Evolutionary conservation across 2,113 vertebrate species (phyloP), one percentile per base, ranked within the genome.

Genomic region (Boulengeromyrus knoepffleri): DNA sequence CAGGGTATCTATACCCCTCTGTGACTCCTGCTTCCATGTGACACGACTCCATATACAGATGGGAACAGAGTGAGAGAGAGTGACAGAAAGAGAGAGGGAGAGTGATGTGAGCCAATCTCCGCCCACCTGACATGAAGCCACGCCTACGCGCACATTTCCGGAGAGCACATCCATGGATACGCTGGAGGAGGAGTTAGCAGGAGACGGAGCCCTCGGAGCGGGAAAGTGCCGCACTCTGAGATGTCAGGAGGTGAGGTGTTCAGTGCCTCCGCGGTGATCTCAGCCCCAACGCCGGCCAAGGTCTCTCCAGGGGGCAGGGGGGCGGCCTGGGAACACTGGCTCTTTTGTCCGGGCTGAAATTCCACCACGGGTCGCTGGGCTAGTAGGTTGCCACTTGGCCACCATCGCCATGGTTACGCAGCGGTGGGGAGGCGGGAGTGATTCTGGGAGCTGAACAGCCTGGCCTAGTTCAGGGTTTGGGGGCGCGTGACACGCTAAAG

Each of bases 351-450:
- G 1, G 47, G 89, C 58, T 15, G 58, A 93, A 95, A 95, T 95
- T 94, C 93, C 89, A 93, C 46, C 52, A 58, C 53, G 66, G 62
- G 91, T 89, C 83, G 89, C 91, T 92, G 90, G 91, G 91, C 74
- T 17, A 62, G 92, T 92, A 90, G 91, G 93, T 93, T 89, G 52
- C 90, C 91, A 91, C 92, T 93, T 93, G 93, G 93, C 93, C 91
- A 85, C 92, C 90, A 91, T 95, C 92, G 91, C 94, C 94, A 95
- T 95, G 94, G 94, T 39, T 91, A 96, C 93, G 86, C 85, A 7
- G 36, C 12, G 1, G 70, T 36, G 13, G 70, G 70, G 89, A 85
- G 85, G 24, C 24, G 24, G 7, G 89, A 89, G 91, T 91, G 90
- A 83, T 91, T 45, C 19, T 90, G 90, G 90, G 91, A 90, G 92